A percentile compares a stretch with the other conserved stretches of the same genome.
phyloP scores from a whole-genome alignment of 2,888 invertebrate species.

The Amphipoea lucens region DNA sequence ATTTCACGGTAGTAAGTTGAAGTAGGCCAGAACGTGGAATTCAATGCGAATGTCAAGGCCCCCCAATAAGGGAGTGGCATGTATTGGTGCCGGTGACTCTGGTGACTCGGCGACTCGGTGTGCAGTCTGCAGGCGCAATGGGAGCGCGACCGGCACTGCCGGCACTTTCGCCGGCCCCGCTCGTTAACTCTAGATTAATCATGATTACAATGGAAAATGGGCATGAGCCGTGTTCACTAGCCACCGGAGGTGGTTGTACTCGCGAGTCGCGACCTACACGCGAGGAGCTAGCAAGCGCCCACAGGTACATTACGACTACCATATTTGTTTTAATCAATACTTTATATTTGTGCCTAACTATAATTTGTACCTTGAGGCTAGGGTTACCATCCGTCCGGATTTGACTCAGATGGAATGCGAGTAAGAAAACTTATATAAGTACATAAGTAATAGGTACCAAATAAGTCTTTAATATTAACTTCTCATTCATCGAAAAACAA shows the following conservation, averaged over 20 bases:
- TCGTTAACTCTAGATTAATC: slow-evolving; percentile 66
- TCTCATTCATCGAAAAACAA: too few relatives aligned
- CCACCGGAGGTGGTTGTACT: slow-evolving; percentile 58
- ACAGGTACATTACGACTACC: not conserved
- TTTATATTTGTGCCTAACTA: slow-evolving; percentile 8
- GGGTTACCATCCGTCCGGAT: too few relatives aligned
- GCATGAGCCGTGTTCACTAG: slow-evolving; percentile 46
- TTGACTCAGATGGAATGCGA: too few relatives aligned
- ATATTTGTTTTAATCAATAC: slow-evolving; percentile 20
- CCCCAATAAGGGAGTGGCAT: slow-evolving; percentile 50
- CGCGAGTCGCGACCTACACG: slow-evolving; percentile 37
- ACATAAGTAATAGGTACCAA: too few relatives aligned
- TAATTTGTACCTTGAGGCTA: not conserved
- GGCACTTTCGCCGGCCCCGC: slow-evolving; percentile 76
- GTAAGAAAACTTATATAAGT: too few relatives aligned
- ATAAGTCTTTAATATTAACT: too few relatives aligned
- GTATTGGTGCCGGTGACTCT: slow-evolving; percentile 3
- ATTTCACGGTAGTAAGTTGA: slow-evolving; percentile 26
- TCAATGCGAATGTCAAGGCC: slow-evolving; percentile 64
- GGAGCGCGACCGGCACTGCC: slow-evolving; percentile 73
- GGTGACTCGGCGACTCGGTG: not conserved
- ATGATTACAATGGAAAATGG: slow-evolving; percentile 64
- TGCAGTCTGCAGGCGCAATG: slow-evolving; percentile 64
- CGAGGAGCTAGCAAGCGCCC: slow-evolving; percentile 1
- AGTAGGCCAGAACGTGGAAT: slow-evolving; percentile 29